Evolutionary conservation across 2,113 vertebrate species (phyloP).

Genomic region (Vicugna pacos): DNA sequence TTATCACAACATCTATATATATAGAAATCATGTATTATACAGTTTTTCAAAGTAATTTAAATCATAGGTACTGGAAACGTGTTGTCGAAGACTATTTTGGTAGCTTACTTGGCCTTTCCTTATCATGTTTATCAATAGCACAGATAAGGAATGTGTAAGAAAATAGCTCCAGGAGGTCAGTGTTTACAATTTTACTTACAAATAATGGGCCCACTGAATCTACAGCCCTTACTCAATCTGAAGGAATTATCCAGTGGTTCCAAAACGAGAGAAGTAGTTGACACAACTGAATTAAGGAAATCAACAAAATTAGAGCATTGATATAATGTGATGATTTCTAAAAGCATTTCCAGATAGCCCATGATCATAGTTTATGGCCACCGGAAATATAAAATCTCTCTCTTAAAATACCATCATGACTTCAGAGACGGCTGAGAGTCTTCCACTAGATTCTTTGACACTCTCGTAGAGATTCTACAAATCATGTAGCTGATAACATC

Average conservation of each 20-base stretch:
- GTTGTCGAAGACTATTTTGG: not conserved
- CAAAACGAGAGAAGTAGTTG: constrained; percentile 17
- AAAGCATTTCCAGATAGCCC: constrained; percentile 13
- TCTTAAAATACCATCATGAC: not conserved
- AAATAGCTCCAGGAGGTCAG: not conserved
- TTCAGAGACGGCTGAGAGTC: not conserved
- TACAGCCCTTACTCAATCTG: not conserved
- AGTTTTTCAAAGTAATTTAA: constrained; percentile 40
- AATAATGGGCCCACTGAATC: not conserved
- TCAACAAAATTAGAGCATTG: constrained; percentile 36
- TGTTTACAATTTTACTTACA: constrained; percentile 17
- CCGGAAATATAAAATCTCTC: not conserved
- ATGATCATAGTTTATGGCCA: not conserved
- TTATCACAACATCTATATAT: not conserved
- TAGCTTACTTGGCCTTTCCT: not conserved
- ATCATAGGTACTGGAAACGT: not conserved
- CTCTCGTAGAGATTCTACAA: not conserved
- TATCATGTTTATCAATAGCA: not conserved
- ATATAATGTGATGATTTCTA: not conserved
- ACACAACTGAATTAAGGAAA: constrained; percentile 35
- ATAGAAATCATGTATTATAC: not conserved
- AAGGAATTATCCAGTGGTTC: not conserved
- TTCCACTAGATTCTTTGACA: not conserved
- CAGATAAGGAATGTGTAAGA: not conserved
- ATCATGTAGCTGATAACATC: not conserved